Base-by-base conservation (phyloP, 2,888 invertebrate genomes). In the Chrysodeixis includens region DNA sequence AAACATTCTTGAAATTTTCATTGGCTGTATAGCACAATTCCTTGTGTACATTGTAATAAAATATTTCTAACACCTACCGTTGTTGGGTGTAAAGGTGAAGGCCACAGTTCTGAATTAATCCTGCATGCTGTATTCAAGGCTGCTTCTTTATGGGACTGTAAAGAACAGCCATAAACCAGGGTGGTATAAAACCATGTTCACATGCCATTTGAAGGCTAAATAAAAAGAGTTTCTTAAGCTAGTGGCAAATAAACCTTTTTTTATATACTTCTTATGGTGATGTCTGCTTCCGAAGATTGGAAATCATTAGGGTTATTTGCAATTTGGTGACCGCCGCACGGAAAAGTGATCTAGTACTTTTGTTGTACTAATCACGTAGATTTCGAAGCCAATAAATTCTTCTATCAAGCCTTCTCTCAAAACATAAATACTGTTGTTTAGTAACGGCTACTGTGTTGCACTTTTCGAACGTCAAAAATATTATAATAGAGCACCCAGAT, bases 71-170 rank as follows among this genome's bases (percentile, higher is more conserved):
- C 63, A 69, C 76, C 53, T 52, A 32, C 49, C 59, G 66, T 70
- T 69, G 62, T 62, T n/a, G 14, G 18, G 12, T 40, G 35, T 56
- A 20, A 32, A 55, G 66, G 66, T 76, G 65, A 78, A 78, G 78
- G 78, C 56, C 71, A 69, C 52, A 51, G 22, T 65, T 56, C 64
- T 60, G 60, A 59, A 53, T 77, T 65, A 73, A 66, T 70, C 70
- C 66, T 79, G 56, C 66, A 71, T 67, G 57, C 66, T 58, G 56
- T 18, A 57, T 54, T 76, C 74, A 74, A 76, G 74, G 74, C 62
- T 72, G 57, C 40, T 54, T 76, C 40, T 74, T 66, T 76, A 71
- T 76, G 35, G 62, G 40, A 44, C 62, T 46, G 60, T 71, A 74
- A 69, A 18, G 18, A 66, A 59, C 14, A 60, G 16, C 22, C 12